Percentiles rank a stretch among this genome's conserved stretches.
Evolutionary conservation across 2,888 invertebrate genomes (phyloP).

Genomic region (Tubulanus polymorphus): DNA sequence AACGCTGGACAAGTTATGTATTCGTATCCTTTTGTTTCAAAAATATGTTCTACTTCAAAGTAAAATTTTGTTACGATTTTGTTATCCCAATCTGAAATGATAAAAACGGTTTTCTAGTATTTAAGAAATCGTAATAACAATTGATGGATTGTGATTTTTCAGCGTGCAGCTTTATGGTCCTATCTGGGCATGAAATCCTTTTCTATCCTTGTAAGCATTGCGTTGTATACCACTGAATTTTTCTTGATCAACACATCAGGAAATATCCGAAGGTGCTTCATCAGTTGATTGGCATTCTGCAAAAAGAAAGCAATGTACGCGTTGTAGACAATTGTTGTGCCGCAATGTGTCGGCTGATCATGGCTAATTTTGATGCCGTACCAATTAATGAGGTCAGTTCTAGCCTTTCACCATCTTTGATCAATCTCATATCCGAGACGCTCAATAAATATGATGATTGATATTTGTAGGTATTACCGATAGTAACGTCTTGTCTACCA

Average conservation of each 20-base stretch:
- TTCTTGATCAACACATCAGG: slow-evolving; percentile 46
- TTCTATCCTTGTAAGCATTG: too few relatives aligned
- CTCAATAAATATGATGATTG: neutral
- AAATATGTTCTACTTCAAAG: too few relatives aligned
- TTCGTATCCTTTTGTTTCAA: slow-evolving; percentile 44
- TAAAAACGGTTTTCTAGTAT: too few relatives aligned
- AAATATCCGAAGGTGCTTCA: slow-evolving; percentile 66
- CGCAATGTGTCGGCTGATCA: slow-evolving; percentile 70
- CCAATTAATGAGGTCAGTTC: slow-evolving; percentile 65
- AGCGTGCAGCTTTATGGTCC: too few relatives aligned
- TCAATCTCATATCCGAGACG: neutral
- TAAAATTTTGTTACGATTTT: neutral
- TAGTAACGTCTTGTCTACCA: slow-evolving; percentile 68
- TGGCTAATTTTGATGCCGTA: slow-evolving; percentile 62
- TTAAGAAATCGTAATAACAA: too few relatives aligned
- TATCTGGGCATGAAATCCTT: too few relatives aligned
- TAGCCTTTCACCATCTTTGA: too few relatives aligned
- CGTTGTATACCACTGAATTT: too few relatives aligned
- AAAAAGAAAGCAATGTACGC: slow-evolving; percentile 62
- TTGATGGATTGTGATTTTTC: too few relatives aligned
- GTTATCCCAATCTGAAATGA: neutral
- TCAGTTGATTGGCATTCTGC: slow-evolving; percentile 64
- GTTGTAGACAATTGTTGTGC: slow-evolving; percentile 75
- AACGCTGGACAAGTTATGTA: slow-evolving; percentile 57
- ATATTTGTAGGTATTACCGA: slow-evolving; percentile 63